phyloP scores from a whole-genome alignment of 2,113 vertebrate species.

The Macrotus californicus region DNA sequence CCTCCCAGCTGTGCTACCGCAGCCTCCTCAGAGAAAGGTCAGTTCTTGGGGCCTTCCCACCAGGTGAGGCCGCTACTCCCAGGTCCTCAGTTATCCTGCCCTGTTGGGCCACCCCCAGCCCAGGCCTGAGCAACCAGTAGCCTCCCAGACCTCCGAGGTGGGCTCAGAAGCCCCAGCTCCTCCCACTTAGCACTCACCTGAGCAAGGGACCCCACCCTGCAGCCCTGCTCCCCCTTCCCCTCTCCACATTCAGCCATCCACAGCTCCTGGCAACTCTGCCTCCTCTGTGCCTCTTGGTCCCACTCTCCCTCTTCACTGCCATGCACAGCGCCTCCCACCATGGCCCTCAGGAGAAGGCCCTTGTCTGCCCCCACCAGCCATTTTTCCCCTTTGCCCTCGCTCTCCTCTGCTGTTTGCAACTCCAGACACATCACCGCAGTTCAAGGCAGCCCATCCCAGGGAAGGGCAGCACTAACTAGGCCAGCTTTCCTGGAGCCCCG shows the following conservation, averaged over 20 bases:
- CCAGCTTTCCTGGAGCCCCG: rapidly evolving
- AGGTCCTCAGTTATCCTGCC: not conserved
- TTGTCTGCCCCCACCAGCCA: not conserved
- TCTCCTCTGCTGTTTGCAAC: not conserved
- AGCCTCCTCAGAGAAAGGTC: not conserved
- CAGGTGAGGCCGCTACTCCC: not conserved
- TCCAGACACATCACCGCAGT: not conserved
- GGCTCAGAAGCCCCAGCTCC: not conserved
- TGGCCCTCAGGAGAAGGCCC: not conserved
- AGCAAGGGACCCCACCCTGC: not conserved
- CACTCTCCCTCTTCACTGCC: not conserved
- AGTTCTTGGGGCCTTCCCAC: not conserved
- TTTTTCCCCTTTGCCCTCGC: not conserved
- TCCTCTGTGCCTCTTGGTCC: not conserved
- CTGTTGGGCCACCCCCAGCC: not conserved
- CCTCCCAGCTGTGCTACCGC: not conserved
- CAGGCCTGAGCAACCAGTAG: not conserved
- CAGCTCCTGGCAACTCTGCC: not conserved
- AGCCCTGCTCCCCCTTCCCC: not conserved
- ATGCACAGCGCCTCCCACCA: not conserved
- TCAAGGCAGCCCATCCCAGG: not conserved
- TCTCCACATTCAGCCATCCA: not conserved
- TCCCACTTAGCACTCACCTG: not conserved
- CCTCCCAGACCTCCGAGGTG: not conserved
- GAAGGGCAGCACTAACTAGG: not conserved